phyloP scores from a whole-genome alignment of 1,140 invertebrate species.

The Sarcophaga peregrina region DNA sequence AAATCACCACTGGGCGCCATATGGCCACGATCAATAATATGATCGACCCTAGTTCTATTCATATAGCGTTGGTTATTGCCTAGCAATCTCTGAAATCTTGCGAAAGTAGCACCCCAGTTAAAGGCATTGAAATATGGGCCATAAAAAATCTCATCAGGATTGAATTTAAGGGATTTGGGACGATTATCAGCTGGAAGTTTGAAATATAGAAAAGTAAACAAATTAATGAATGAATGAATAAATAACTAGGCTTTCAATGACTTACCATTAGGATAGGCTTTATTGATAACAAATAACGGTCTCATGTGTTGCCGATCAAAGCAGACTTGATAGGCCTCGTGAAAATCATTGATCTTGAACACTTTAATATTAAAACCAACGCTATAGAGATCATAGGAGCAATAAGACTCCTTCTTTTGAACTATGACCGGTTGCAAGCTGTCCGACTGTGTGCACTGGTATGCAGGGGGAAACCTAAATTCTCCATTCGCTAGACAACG shows the following conservation, averaged over 20 bases:
- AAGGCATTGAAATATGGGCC: not conserved
- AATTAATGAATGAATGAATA: not conserved
- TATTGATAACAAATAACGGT: not conserved
- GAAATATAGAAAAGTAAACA: not conserved
- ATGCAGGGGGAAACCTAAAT: not conserved
- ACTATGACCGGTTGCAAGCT: not conserved
- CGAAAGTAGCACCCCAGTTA: not conserved
- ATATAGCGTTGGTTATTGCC: not conserved
- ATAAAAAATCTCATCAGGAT: not conserved
- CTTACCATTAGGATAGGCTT: not conserved
- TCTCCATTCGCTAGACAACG: not conserved
- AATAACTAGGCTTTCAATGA: not conserved
- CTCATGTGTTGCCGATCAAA: not conserved
- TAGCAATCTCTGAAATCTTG: not conserved
- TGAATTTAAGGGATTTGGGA: not conserved
- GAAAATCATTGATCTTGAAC: not conserved
- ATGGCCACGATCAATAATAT: constrained; percentile 11
- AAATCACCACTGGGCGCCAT: not conserved
- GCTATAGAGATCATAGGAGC: not conserved
- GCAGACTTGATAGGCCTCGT: not conserved
- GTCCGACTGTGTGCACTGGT: not conserved
- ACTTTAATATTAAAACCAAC: not conserved
- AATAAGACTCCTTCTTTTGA: not conserved
- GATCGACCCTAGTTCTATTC: not conserved
- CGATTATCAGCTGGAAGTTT: not conserved